These are phyloP conservation scores for Ditula angustiorana DNA, from an alignment of 2,888 invertebrate species.

Conservation along the genomic window DNA sequence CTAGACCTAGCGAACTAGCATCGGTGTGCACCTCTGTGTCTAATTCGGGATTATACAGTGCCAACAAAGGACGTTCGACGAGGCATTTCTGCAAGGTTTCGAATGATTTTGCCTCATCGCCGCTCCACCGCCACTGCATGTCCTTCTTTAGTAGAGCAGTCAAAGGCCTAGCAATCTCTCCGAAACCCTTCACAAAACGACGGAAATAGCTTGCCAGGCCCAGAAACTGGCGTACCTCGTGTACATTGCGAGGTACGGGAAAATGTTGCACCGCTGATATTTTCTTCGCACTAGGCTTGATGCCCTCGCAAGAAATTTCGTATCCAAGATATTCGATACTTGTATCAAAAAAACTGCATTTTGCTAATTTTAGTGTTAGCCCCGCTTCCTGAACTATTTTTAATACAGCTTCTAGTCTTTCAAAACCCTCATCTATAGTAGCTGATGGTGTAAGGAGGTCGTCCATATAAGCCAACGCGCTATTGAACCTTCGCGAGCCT, in stretches of 20 bases:
- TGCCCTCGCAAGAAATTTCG: conserved; percentile 41
- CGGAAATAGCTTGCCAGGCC: conserved; percentile 13
- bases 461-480: conserved; percentile 44
- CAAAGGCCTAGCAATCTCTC: conserved; percentile 41
- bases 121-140: neutral
- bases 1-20: conserved; percentile 44
- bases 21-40: conserved; percentile 47
- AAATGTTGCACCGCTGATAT: conserved; percentile 41
- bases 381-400: neutral
- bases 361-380: conserved; percentile 28
- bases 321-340: conserved; percentile 44
- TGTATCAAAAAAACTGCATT: conserved; percentile 14
- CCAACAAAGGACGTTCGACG: conserved; percentile 42
- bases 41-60: conserved; percentile 45
- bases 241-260: conserved; percentile 31
- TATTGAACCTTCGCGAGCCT: conserved; percentile 30
- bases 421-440: conserved; percentile 35
- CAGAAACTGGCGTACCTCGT: neutral
- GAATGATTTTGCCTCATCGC: neutral
- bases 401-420: conserved; percentile 16
- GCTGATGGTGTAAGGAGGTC: conserved; percentile 40
- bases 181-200: conserved; percentile 47
- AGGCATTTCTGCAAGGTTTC: neutral
- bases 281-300: conserved; percentile 40
- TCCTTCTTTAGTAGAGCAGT: conserved; percentile 38